A percentile compares a stretch with the other conserved stretches of the same genome.
phyloP scores from a whole-genome alignment of 2,113 vertebrate genomes.

The Mustelus asterias region DNA sequence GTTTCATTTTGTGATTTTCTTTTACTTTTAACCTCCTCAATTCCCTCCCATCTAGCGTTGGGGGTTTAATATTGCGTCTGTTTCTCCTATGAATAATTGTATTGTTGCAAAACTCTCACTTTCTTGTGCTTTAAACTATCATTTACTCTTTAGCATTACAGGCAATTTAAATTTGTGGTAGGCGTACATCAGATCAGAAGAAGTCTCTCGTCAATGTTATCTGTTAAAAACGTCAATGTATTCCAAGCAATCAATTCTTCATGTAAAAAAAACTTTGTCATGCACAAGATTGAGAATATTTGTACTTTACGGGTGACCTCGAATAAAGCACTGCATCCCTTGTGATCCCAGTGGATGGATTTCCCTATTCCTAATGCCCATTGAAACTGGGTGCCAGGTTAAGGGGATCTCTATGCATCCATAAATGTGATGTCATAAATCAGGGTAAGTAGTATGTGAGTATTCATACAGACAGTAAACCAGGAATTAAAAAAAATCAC shows the following conservation, averaged over 20 bases:
- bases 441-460: background rate
- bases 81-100: background rate
- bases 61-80: background rate
- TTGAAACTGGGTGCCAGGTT: background rate
- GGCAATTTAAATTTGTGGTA: background rate
- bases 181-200: background rate
- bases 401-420: background rate
- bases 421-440: background rate
- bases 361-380: background rate
- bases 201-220: background rate
- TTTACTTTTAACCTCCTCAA: too few species aligned
- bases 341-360: background rate
- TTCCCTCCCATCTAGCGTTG: too few species aligned
- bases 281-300: background rate
- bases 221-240: background rate
- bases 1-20: too few species aligned
- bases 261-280: background rate
- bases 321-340: background rate
- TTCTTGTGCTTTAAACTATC: background rate
- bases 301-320: background rate
- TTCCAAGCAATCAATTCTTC: background rate
- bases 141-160: background rate
- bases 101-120: background rate
- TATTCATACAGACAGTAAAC: background rate
- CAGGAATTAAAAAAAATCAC: background rate